Evolutionary conservation across 2,113 vertebrate species (phyloP).

Genomic region (Eubucco bourcierii): DNA sequence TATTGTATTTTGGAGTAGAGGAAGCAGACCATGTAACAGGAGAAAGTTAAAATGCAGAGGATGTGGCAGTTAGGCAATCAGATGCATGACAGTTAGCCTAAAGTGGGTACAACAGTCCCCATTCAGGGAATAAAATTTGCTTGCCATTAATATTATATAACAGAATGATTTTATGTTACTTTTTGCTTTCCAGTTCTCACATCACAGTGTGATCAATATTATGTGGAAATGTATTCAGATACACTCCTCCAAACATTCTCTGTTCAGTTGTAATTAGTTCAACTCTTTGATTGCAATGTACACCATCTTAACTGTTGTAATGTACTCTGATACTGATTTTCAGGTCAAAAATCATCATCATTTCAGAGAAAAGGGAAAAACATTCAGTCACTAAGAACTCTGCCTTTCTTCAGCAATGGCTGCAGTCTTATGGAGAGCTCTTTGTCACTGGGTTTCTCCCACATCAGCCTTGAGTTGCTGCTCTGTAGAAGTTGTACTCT

Average conservation of each 20-base stretch:
- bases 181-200: not conserved
- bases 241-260: not conserved
- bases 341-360: not conserved
- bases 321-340: not conserved
- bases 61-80: rapidly evolving
- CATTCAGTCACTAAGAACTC: not conserved
- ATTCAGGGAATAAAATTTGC: not conserved
- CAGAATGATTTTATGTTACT: not conserved
- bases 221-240: not conserved
- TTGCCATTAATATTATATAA: not conserved
- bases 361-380: not conserved
- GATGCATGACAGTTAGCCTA: no score
- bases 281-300: not conserved
- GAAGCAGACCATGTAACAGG: not conserved
- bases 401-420: not conserved
- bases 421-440: not conserved
- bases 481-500: not conserved
- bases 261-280: not conserved
- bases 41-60: not conserved
- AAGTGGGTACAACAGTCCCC: not conserved
- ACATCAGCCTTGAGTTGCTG: not conserved
- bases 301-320: not conserved
- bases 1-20: not conserved
- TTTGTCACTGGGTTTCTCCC: not conserved
- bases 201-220: not conserved